A percentile compares a stretch with the other conserved stretches of the same genome.
These are phyloP conservation scores for Phortica variegata DNA, from an alignment of 1,140 invertebrate genomes.

Conservation along the genomic window DNA sequence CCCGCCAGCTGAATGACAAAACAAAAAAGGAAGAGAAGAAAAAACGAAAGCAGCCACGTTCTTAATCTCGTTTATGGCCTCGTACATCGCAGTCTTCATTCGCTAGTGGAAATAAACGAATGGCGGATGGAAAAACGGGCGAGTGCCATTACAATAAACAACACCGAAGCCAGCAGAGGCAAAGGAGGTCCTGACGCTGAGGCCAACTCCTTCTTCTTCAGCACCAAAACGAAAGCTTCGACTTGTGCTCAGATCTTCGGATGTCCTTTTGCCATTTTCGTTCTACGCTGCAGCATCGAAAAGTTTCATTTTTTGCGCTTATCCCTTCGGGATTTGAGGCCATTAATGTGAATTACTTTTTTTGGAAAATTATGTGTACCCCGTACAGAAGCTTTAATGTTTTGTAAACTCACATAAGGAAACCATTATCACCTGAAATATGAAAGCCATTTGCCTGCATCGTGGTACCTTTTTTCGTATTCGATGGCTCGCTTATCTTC, in stretches of 20 bases:
- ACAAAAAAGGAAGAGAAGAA: neutral
- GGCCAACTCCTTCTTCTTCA: conserved; percentile 2
- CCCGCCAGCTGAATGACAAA: conserved; percentile 15
- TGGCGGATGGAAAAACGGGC: conserved; percentile 11
- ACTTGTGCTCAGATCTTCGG: conserved; percentile 43
- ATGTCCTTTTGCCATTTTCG: conserved; percentile 42
- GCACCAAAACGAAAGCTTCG: conserved; percentile 14
- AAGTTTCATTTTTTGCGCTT: conserved; percentile 24
- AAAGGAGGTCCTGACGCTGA: too few relatives aligned
- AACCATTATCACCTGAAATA: conserved; percentile 57
- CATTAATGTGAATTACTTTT: conserved; percentile 56
- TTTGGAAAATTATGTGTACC: conserved; percentile 51
- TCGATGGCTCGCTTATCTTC: conserved; percentile 21
- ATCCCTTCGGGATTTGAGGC: conserved; percentile 51
- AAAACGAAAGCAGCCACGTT: conserved; percentile 22
- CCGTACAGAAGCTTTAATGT: conserved; percentile 47
- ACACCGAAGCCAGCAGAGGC: conserved; percentile 30
- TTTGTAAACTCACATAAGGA: conserved; percentile 57
- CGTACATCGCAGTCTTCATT: conserved; percentile 35
- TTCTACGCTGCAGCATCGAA: conserved; percentile 2
- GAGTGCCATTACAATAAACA: conserved; percentile 48
- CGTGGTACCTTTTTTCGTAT: conserved; percentile 17
- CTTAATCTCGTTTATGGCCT: conserved; percentile 50
- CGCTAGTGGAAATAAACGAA: conserved; percentile 14
- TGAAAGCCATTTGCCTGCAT: conserved; percentile 57